Base-by-base conservation (phyloP, 2,888 invertebrate genomes). In the Epirrita christyi region DNA sequence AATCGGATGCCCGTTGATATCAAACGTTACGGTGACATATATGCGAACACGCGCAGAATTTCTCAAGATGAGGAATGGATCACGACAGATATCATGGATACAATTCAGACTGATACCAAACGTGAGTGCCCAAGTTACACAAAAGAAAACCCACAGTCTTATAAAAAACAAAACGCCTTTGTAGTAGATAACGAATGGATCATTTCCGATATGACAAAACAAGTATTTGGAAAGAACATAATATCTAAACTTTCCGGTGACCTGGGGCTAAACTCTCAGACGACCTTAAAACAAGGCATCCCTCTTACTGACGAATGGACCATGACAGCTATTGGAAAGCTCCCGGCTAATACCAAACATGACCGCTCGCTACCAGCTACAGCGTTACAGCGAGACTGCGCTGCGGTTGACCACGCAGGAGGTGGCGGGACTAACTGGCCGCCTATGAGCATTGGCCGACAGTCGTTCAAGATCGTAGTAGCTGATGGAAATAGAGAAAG, bases 21-120 rank as follows among this genome's bases (percentile, higher is more conserved):
- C 21, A 21, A 21, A 21, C 21, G 21, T 21, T 21, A 21, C 4
- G 21, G 4, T 4, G 21, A 21, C 21, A 21, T 21, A 4, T 3
- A 21, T 3, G 21, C 2, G 2, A 21, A 21, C 21, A 21, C 21
- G 4, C 21, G 21, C 4, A 21, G 21, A 2, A 21, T 4, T 4
- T 21, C 21, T 2, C 21, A 3, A 21, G 29, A 37, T 27, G 41
- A 40, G 14, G 46, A 54, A 43, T 54, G 54, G 47, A 48, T 42
- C n/a, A 48, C 42, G 13, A 42, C 42, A 27, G 47, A 54, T 54
- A 11, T 8, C 32, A 41, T 6, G 7, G 14, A 42, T 14, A 13
- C 40, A 13, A 2, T 28, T 36, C 36, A 28, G 13, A 14, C 6
- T 6, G 9, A 37, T 7, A 15, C 41, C 11, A 37, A 47, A 42